phyloP scores from a whole-genome alignment of 2,797 vertebrate genomes.

The Holocentrus rufus region DNA sequence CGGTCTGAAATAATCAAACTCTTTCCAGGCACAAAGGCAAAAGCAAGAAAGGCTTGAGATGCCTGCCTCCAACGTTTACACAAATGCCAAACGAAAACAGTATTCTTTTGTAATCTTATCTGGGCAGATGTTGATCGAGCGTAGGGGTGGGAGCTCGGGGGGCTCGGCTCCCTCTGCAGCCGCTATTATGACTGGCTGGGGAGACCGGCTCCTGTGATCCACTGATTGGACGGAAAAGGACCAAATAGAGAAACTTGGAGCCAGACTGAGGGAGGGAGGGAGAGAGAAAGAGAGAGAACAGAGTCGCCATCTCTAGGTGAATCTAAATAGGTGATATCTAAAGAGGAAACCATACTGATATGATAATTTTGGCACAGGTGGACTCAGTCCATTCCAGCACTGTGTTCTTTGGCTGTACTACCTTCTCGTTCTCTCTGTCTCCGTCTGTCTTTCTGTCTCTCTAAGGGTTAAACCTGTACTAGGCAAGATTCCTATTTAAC shows the following conservation, averaged over 20 bases:
- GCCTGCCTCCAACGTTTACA: slow-evolving; percentile 82
- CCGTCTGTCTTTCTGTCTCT: background rate
- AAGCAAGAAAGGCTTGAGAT: slow-evolving; percentile 56
- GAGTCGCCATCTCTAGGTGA: slow-evolving; percentile 71
- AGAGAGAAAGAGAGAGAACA: slow-evolving; percentile 12
- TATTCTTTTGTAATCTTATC: slow-evolving; percentile 86
- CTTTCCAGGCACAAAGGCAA: slow-evolving; percentile 53
- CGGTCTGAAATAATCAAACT: slow-evolving; percentile 61
- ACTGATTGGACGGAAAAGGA: slow-evolving; percentile 77
- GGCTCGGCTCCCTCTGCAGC: slow-evolving; percentile 71
- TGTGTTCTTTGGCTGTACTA: background rate
- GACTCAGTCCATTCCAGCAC: slow-evolving; percentile 40
- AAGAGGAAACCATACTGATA: slow-evolving; percentile 66
- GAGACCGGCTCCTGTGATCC: slow-evolving; percentile 86
- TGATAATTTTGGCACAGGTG: slow-evolving; percentile 71
- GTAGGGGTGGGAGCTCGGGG: slow-evolving; percentile 46
- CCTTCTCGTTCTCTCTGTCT: background rate
- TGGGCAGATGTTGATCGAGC: slow-evolving; percentile 80
- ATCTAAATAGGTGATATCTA: slow-evolving; percentile 71
- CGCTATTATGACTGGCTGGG: slow-evolving; percentile 84
- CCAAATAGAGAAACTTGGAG: slow-evolving; percentile 66
- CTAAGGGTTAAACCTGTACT: too few relatives aligned
- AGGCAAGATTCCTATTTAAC: too few relatives aligned
- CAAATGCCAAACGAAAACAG: slow-evolving; percentile 83
- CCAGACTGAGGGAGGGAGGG: slow-evolving; percentile 47